Base-by-base conservation (phyloP, 2,113 vertebrate species). In the Chrysemys picta region DNA sequence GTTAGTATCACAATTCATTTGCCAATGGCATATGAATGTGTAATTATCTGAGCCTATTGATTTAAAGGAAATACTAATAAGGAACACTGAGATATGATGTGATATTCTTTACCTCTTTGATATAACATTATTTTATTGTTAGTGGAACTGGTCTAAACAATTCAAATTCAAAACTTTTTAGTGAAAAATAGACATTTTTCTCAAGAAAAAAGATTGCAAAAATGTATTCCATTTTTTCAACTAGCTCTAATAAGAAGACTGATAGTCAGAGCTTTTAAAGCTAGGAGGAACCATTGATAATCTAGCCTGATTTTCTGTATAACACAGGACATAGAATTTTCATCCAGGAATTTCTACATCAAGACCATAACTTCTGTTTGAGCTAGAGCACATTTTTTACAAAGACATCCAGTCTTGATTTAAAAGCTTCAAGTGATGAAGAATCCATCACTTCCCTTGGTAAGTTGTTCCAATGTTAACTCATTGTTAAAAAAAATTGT, bases 201-300 rank as follows among this genome's bases (percentile, higher is more conserved):
- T 93, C 95, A 89, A 76, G 88, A 27, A 89, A 95, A 91, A 91
- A 88, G 91, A 84, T 52, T n/a, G 87, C 80, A 89, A 90, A 89
- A 95, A 92, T 35, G 53, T 53, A 54, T 96, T 95, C 93, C 27
- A 90, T 94, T 96, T 69, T 65, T 96, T 96, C 21, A 95, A 96
- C 94, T 95, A 95, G 81, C 75, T 89, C 53, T 96, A 95, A 95
- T 96, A 95, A 95, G 89, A 95, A 93, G 85, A 92, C 84, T 94
- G 95, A 95, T 95, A 95, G 89, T 87, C 93, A 75, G 22, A 42
- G 24, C 24, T 14, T 45, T 94, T 93, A 93, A 97, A 54, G 81
- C 89, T 62, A 53, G 81, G 86, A 88, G 38, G 80, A 94, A 31
- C 93, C 53, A 88, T 82, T 90, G 57, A 88, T 65, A 93, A 95